These are phyloP conservation scores for Notechis scutatus DNA, from an alignment of 2,113 vertebrate species.

Conservation along the genomic window DNA sequence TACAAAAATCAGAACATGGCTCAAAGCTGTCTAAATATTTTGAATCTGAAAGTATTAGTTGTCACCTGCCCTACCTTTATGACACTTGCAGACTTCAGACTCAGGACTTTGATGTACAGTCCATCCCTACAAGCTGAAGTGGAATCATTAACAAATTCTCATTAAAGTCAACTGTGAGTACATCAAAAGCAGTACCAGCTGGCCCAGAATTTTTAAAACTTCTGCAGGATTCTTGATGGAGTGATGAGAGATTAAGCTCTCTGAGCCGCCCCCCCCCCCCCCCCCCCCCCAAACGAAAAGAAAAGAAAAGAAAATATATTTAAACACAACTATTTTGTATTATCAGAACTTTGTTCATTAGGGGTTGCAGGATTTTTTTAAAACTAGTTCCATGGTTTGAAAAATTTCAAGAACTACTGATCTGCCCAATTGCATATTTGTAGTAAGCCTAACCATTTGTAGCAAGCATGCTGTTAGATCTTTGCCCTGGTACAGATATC, in stretches of 20 bases:
- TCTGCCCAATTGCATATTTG: neutral
- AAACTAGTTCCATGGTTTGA: neutral
- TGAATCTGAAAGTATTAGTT: neutral
- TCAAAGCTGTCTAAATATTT: neutral
- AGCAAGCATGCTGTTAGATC: neutral
- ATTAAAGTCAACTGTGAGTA: neutral
- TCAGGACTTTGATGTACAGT: neutral
- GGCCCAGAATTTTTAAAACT: neutral
- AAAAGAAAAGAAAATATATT: neutral
- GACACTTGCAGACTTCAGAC: neutral
- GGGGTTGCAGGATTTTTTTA: neutral
- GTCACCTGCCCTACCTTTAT: neutral
- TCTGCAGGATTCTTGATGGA: neutral
- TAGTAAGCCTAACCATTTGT: neutral
- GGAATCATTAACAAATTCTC: neutral
- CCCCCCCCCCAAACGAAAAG: neutral
- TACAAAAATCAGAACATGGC: neutral
- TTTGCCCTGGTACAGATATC: neutral
- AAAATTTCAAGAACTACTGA: neutral
- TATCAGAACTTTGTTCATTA: neutral
- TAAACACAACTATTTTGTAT: neutral
- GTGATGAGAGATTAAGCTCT: neutral
- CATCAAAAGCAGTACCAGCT: neutral
- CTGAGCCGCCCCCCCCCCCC: fast-evolving
- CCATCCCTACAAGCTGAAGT: neutral